phyloP scores from a whole-genome alignment of 2,888 invertebrate species.

The Physocephala rufipes region DNA sequence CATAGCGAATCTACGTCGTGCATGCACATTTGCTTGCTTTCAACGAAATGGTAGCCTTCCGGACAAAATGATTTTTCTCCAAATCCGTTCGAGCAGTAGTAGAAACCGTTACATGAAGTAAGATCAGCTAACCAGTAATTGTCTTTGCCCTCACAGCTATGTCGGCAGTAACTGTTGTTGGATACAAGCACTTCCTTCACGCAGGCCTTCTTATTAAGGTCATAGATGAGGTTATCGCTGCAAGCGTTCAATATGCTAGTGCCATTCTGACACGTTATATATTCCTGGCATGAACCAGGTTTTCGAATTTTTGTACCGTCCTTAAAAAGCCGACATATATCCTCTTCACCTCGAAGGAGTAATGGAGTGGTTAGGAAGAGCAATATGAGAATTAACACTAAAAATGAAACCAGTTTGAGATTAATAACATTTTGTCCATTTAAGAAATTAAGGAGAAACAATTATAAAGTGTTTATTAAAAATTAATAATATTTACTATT shows the following conservation, averaged over 20 bases:
- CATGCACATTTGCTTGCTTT: conserved; percentile 51
- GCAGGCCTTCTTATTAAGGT: conserved; percentile 49
- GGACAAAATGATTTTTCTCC: conserved; percentile 46
- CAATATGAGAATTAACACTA: neutral
- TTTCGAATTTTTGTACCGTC: conserved; percentile 51
- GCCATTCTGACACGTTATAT: conserved; percentile 50
- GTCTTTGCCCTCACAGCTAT: conserved; percentile 49
- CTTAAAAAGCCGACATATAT: conserved; percentile 53
- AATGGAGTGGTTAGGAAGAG: neutral
- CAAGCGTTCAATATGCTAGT: conserved; percentile 46
- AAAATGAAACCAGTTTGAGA: neutral
- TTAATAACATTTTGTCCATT: neutral
- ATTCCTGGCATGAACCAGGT: conserved; percentile 56
- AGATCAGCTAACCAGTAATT: conserved; percentile 52
- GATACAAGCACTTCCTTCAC: conserved; percentile 39
- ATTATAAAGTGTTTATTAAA: too few species aligned
- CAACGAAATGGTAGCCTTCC: conserved; percentile 49
- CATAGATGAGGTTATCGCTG: conserved; percentile 40
- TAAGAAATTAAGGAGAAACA: too few species aligned
- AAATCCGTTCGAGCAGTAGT: conserved; percentile 51
- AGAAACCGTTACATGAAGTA: conserved; percentile 52
- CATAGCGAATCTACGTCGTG: conserved; percentile 50
- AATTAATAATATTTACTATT: too few species aligned
- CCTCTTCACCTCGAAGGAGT: conserved; percentile 11
- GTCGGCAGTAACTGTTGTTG: conserved; percentile 49